Conservation (phyloP, 2,113 vertebrate species). For the Uropsilus gracilis region DNA sequence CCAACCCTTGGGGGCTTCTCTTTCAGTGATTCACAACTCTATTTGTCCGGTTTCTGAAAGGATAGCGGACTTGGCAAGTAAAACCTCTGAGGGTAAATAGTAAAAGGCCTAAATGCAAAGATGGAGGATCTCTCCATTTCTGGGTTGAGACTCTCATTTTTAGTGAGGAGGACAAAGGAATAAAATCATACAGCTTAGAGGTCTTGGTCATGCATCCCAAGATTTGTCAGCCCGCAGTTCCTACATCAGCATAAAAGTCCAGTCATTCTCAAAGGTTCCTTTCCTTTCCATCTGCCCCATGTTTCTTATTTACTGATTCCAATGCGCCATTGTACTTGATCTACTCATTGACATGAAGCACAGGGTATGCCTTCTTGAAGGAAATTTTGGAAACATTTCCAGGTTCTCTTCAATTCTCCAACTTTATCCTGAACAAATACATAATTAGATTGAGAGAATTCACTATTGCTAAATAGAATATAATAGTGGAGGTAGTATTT, state of each 20-base stretch:
- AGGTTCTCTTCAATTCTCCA: constrained; percentile 81
- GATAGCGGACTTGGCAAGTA: constrained; percentile 24
- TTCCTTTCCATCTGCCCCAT: background rate
- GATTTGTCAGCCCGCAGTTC: constrained; percentile 78
- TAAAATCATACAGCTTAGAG: constrained; percentile 49
- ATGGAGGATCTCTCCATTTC: background rate
- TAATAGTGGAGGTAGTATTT: constrained; percentile 80
- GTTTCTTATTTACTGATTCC: background rate
- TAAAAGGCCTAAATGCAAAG: background rate
- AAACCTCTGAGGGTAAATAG: background rate
- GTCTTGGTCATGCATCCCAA: constrained; percentile 86
- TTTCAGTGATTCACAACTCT: constrained; percentile 15
- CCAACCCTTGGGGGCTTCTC: background rate
- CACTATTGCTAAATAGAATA: constrained; percentile 61
- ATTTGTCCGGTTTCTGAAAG: constrained; percentile 9
- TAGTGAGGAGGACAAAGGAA: constrained; percentile 12
- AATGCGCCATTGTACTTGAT: background rate
- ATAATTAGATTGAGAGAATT: constrained; percentile 79
- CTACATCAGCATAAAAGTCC: constrained; percentile 74
- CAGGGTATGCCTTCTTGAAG: constrained; percentile 22
- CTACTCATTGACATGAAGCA: constrained; percentile 30
- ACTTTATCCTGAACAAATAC: constrained; percentile 68
- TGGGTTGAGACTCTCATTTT: constrained; percentile 27
- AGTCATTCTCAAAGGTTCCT: constrained; percentile 9
- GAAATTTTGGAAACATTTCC: constrained; percentile 73